Percentiles rank a stretch among this genome's conserved stretches.
These are phyloP conservation scores for Eulemur rubriventer DNA, from an alignment of 2,797 vertebrate species.

Conservation along the genomic window DNA sequence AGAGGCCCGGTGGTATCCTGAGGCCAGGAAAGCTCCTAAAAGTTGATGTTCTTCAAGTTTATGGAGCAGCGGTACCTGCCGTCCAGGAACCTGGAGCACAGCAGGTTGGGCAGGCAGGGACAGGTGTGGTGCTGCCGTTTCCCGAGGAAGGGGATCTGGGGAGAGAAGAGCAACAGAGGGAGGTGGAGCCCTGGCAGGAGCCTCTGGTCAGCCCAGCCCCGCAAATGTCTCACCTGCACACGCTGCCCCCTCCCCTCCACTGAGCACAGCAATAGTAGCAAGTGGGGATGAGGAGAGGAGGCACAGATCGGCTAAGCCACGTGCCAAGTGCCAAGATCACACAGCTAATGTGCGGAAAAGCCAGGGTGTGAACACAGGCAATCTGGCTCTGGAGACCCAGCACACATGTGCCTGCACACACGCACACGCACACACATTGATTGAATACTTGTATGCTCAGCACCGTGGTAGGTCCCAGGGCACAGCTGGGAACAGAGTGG, in stretches of 20 bases:
- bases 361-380: background rate
- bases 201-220: background rate
- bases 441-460: accelerated
- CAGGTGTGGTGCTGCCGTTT: constrained; percentile 93
- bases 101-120: constrained; percentile 90
- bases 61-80: constrained; percentile 91
- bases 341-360: background rate
- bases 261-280: no score
- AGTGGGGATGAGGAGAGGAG: background rate
- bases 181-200: background rate
- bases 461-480: accelerated
- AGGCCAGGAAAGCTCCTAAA: constrained; percentile 78
- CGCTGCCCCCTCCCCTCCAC: no score
- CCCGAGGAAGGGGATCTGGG: constrained; percentile 90
- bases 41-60: constrained; percentile 92
- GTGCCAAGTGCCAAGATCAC: background rate
- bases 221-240: background rate
- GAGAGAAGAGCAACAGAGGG: background rate
- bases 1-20: background rate
- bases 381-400: accelerated
- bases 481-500: background rate
- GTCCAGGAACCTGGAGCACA: constrained; percentile 87
- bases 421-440: accelerated
- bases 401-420: no score
- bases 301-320: background rate